Percentiles rank a stretch among this genome's conserved stretches.
Conservation (phyloP, 2,888 invertebrate genomes). For the Eumacrocentrus americanus region DNA sequence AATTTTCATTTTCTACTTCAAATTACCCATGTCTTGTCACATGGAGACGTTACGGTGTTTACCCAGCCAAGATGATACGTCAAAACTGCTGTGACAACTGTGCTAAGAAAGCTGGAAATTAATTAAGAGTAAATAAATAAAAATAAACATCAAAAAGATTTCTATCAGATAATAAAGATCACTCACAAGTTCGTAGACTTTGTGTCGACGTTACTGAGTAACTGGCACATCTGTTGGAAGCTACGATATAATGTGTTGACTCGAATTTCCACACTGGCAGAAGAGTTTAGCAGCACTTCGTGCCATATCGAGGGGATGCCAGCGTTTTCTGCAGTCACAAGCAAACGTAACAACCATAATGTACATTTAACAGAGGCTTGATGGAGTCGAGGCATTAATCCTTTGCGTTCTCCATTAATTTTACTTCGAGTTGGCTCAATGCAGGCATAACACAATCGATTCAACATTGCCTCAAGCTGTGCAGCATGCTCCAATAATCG, state of each 20-base stretch:
- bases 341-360: constrained; percentile 48
- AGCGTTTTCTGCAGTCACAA: constrained; percentile 41
- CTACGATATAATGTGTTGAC: constrained; percentile 44
- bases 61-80: constrained; percentile 94
- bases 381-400: constrained; percentile 47
- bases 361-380: constrained; percentile 47
- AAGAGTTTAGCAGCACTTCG: constrained; percentile 52
- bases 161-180: constrained; percentile 28
- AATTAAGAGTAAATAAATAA: constrained; percentile 31
- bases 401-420: constrained; percentile 38
- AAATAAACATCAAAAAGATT: neutral
- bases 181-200: constrained; percentile 91
- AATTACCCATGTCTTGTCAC: constrained; percentile 51
- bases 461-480: constrained; percentile 74
- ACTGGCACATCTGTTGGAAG: constrained; percentile 66
- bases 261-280: constrained; percentile 43
- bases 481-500: constrained; percentile 83
- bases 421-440: constrained; percentile 43
- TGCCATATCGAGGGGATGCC: constrained; percentile 54
- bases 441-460: constrained; percentile 67
- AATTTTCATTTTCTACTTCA: neutral
- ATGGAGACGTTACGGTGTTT: constrained; percentile 68
- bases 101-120: constrained; percentile 84
- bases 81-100: constrained; percentile 83
- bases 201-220: constrained; percentile 76